Evolutionary conservation across 2,797 vertebrate genomes (phyloP).

Genomic region (Astyanax mexicanus): DNA sequence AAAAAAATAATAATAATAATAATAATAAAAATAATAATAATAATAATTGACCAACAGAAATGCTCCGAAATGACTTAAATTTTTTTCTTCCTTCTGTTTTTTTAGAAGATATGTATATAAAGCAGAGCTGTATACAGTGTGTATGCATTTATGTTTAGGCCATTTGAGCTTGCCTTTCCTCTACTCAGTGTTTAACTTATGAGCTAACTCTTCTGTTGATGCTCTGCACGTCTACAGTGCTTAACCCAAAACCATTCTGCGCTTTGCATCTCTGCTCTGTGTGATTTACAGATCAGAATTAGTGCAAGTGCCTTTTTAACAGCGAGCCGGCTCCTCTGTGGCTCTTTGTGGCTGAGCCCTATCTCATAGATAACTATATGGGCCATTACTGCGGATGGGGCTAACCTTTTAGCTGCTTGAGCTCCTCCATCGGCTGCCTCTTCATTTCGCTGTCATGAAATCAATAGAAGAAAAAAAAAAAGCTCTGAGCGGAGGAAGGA

Average conservation of each 20-base stretch:
- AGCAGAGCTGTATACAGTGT: too few species aligned
- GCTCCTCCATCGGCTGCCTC: constrained; percentile 44
- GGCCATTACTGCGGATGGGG: constrained; percentile 69
- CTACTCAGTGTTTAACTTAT: too few species aligned
- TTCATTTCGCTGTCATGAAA: constrained; percentile 68
- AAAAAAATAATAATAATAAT: too few species aligned
- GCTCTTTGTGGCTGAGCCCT: not conserved
- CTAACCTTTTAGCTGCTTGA: constrained; percentile 73
- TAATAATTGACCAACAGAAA: too few species aligned
- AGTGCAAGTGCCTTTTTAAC: not conserved
- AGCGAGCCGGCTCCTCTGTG: not conserved
- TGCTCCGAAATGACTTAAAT: too few species aligned
- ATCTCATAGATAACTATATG: constrained; percentile 29
- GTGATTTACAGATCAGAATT: not conserved
- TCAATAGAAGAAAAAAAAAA: constrained; percentile 64
- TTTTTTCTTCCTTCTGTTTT: too few species aligned
- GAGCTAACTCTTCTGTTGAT: too few species aligned
- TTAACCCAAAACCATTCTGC: not conserved
- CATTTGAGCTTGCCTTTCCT: too few species aligned
- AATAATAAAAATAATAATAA: too few species aligned
- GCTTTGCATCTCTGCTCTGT: not conserved
- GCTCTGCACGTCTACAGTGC: not conserved
- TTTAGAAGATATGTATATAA: too few species aligned
- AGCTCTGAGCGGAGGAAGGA: not conserved
- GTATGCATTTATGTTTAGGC: too few species aligned